Evolutionary conservation across 2,113 vertebrate genomes (phyloP).

Genomic region (Felis catus): DNA sequence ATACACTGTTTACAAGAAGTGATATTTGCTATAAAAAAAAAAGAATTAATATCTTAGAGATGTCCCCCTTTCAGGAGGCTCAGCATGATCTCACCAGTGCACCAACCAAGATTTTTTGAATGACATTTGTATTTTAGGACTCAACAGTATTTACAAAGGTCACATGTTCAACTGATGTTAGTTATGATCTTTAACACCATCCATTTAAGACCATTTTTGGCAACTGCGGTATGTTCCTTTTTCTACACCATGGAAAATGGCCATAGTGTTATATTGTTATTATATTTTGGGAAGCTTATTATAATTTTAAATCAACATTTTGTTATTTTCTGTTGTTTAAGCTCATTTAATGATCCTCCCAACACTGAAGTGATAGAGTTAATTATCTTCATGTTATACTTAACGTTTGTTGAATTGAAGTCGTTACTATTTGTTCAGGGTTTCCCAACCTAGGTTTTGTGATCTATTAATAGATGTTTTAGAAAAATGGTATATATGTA

Average conservation of each 20-base stretch:
- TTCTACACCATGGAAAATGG: neutral
- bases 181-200: neutral
- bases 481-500: neutral
- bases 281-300: neutral
- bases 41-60: neutral
- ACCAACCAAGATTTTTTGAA: neutral
- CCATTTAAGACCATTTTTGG: neutral
- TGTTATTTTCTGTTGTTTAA: neutral
- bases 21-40: constrained; percentile 6
- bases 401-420: neutral
- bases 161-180: neutral
- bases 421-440: neutral
- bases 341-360: neutral
- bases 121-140: neutral
- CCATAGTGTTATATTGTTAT: neutral
- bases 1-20: neutral
- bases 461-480: neutral
- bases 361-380: neutral
- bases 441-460: neutral
- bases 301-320: neutral
- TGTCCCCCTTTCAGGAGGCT: neutral
- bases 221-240: neutral
- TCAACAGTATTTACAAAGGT: neutral
- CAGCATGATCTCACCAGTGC: neutral
- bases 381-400: neutral